Conservation (phyloP, 2,888 invertebrate species). For the Plagodis pulveraria region DNA sequence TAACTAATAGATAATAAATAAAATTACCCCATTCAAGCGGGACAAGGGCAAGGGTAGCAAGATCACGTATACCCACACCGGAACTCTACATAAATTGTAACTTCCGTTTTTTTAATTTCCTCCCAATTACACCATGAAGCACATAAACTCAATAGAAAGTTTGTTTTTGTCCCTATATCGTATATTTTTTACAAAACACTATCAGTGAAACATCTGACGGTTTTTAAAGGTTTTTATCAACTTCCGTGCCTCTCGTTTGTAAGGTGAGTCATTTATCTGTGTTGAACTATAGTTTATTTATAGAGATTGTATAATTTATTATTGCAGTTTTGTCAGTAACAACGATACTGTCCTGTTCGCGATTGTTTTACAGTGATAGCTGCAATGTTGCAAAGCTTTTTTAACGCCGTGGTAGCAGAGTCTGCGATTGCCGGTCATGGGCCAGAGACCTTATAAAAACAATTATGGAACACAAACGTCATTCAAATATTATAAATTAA, state of each 20-base stretch:
- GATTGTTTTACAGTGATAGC: no score
- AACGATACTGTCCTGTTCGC: no score
- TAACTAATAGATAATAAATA: no score
- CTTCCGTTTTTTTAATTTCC: slow-evolving; percentile 8
- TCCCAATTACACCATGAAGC: not conserved
- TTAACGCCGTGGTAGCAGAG: no score
- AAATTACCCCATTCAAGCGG: no score
- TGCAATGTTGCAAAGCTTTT: no score
- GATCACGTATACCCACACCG: not conserved
- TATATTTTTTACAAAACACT: slow-evolving; percentile 11
- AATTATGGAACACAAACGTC: no score
- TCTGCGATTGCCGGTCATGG: no score
- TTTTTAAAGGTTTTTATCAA: slow-evolving; percentile 20
- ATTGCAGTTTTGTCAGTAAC: no score
- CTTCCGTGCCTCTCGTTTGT: slow-evolving; percentile 21
- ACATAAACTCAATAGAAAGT: not conserved
- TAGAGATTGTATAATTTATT: slow-evolving; percentile 8
- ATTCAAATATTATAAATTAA: no score
- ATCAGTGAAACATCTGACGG: slow-evolving; percentile 29
- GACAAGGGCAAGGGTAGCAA: no score
- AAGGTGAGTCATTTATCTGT: slow-evolving; percentile 17
- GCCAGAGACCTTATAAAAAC: no score
- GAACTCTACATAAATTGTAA: not conserved
- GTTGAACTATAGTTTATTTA: slow-evolving; percentile 7
- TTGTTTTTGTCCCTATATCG: slow-evolving; percentile 9